Base-by-base conservation (phyloP, 2,888 invertebrate genomes). In the Patella depressa region DNA sequence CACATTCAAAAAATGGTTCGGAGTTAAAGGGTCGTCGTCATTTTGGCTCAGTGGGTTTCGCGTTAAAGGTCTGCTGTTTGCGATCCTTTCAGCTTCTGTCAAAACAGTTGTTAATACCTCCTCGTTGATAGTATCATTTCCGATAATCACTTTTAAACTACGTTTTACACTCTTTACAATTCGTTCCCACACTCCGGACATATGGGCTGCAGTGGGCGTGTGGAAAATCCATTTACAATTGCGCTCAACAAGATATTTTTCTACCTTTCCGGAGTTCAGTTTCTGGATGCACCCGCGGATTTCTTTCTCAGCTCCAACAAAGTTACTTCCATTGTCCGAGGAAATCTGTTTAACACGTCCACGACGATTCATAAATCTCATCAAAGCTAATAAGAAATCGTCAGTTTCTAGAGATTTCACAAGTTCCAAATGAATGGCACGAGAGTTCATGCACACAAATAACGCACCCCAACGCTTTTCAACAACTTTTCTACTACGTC, bases 211-310 rank as follows among this genome's bases (percentile, higher is more conserved):
- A 17, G 59, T 59, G 19, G 59, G 59, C 17, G 1, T 59, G 9
- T 59, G 59, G 57, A 57, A 57, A 57, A 57, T n/a, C 57, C 57
- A 57, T 57, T 57, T 57, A 57, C 57, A 57, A n/a, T 57, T 12
- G n/a, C 57, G 57, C n/a, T 57, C 57, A 57, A 57, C 2, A 24
- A 24, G 24, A 24, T 24, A 24, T 24, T 57, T 57, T 57, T 2
- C 57, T 57, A 34, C 15, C n/a, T 57, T 57, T 57, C 57, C 57
- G n/a, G 57, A 57, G n/a, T 57, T 57, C 57, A 57, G 3, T 57
- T 12, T 57, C 57, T n/a, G 57, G n/a, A 57, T 57, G n/a, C 57
- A 57, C n/a, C n/a, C 57, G n/a, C 59, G 59, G 17, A 59, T 59
- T 59, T 59, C 59, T 19, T 59, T 59, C 19, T 59, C 59, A 2